Base-by-base conservation (phyloP, 2,888 invertebrate genomes). In the Holacanthella duospinosa region DNA sequence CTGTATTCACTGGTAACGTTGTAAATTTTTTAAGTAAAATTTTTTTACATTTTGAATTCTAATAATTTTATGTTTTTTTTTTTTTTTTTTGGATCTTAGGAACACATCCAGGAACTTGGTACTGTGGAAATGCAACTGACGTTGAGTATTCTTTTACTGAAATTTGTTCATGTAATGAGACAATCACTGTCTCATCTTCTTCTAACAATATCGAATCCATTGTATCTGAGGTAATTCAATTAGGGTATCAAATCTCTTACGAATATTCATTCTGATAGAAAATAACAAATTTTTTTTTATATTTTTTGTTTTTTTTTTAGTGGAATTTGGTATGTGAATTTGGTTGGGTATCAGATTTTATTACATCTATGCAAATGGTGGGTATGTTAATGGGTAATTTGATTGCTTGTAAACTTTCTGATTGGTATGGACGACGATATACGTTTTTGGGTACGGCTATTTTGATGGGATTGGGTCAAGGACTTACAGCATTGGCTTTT, bases 351-450 rank as follows among this genome's bases (percentile, higher is more conserved):
- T 64, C 64, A 1, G 72, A 69, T 29, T 64, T 67, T 24, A 68
- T 68, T 19, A 70, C 65, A 0, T 64, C 60, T 26, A 55, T 69
- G 26, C 72, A 72, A 64, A 69, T 70, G 69, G 65, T 65, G 44
- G 72, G 69, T 1, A 72, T 70, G 70, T 63, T 72, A 54, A 62
- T 72, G 28, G 72, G 72, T 0, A 70, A 69, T 55, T 60, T 66
- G 6, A 58, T 68, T 26, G 68, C 68, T 19, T 66, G 68, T 43
- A 68, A 69, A 56, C n/a, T 70, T 26, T 65, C 67, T 1, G 72
- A 72, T 43, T 68, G 69, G 69, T 64, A 60, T 24, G 28, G 69
- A 36, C 55, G 69, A 43, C 44, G 66, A 19, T 43, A 28, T 29
- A 43, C 66, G 1, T 69, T 61, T 43, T 21, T 68, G 25, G 48